Percentiles rank a stretch among this genome's conserved stretches.
phyloP scores from a whole-genome alignment of 2,797 vertebrate species.

The Danio kyathit region DNA sequence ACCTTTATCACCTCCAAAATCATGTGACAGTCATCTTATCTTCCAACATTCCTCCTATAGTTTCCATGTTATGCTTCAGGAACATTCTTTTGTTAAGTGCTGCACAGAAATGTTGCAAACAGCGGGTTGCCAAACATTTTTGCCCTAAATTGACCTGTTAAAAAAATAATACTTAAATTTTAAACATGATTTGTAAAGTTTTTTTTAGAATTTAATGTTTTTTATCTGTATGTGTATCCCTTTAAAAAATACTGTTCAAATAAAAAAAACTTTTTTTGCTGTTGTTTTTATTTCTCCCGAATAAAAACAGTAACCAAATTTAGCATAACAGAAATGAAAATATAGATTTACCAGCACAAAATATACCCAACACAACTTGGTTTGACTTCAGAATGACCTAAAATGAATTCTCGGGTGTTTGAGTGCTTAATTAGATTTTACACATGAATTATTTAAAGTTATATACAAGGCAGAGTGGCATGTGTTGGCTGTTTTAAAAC shows the following conservation, averaged over 20 bases:
- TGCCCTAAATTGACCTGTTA: not conserved
- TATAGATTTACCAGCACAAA: not conserved
- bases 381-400: not conserved
- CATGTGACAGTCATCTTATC: slow-evolving; percentile 68
- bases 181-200: not conserved
- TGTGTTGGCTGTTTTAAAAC: slow-evolving; percentile 8
- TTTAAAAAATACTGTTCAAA: too few species aligned
- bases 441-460: slow-evolving; percentile 23
- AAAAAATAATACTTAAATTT: not conserved
- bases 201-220: not conserved
- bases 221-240: not conserved
- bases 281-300: not conserved
- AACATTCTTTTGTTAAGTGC: not conserved
- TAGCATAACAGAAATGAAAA: not conserved
- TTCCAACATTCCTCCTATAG: slow-evolving; percentile 67
- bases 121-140: not conserved
- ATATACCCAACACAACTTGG: not conserved
- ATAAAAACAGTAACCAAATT: not conserved
- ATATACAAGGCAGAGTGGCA: not conserved
- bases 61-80: slow-evolving; percentile 65
- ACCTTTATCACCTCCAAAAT: slow-evolving; percentile 71
- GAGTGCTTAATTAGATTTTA: not conserved
- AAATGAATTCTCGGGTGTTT: not conserved
- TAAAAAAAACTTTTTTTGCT: too few species aligned
- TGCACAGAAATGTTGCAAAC: not conserved